Conservation (phyloP, 2,797 vertebrate species). For the Clarias platycephalus region DNA sequence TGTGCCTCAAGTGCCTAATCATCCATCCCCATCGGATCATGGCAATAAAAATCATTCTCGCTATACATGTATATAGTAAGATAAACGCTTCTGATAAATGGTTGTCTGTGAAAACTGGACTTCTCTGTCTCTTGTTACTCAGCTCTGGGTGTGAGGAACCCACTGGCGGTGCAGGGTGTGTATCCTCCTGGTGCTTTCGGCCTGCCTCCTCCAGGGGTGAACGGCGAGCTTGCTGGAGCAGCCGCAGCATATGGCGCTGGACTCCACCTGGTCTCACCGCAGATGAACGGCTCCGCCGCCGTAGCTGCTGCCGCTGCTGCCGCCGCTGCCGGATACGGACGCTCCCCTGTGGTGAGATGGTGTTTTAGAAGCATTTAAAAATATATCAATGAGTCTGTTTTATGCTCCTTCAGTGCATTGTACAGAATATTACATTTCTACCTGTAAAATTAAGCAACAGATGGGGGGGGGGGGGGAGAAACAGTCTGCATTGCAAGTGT, state of each 20-base stretch:
- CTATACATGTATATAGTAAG: not conserved
- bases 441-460: not conserved
- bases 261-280: constrained; percentile 87
- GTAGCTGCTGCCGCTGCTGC: constrained; percentile 66
- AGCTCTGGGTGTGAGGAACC: constrained; percentile 85
- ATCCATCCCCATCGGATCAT: not conserved
- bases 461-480: too few relatives aligned
- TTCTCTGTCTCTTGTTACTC: constrained; percentile 17
- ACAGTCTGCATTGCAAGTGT: too few relatives aligned
- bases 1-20: not conserved
- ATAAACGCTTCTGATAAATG: not conserved
- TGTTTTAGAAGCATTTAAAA: not conserved
- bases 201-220: constrained; percentile 81
- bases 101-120: not conserved
- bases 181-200: constrained; percentile 84
- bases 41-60: not conserved
- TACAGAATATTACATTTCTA: not conserved
- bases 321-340: constrained; percentile 85
- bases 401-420: not conserved
- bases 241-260: constrained; percentile 66
- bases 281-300: constrained; percentile 85
- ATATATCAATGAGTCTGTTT: not conserved
- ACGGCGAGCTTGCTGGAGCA: constrained; percentile 79
- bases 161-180: constrained; percentile 80
- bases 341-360: constrained; percentile 85